A percentile compares a stretch with the other conserved stretches of the same genome.
These are phyloP conservation scores for Polia nebulosa DNA, from an alignment of 2,888 invertebrate genomes.

Conservation along the genomic window DNA sequence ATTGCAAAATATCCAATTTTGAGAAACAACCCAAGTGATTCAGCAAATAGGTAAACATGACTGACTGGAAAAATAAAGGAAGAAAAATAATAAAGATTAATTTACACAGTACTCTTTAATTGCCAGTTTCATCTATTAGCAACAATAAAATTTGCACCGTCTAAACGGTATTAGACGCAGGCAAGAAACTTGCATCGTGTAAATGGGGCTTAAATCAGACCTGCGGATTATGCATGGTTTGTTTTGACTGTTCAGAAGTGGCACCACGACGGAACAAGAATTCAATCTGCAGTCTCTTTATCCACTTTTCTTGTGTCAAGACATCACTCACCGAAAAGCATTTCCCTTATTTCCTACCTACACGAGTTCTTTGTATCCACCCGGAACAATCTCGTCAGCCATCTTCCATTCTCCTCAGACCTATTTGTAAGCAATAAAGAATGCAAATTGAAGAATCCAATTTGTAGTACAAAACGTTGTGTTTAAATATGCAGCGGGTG, in stretches of 20 bases:
- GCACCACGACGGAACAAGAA: not conserved
- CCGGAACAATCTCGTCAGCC: constrained; percentile 68
- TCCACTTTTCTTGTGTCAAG: constrained; percentile 1
- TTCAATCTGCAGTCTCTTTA: not conserved
- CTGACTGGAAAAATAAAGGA: too few relatives aligned
- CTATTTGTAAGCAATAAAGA: constrained; percentile 79
- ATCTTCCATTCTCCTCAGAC: constrained; percentile 68
- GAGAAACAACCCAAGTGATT: not conserved
- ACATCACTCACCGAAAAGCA: constrained; percentile 8
- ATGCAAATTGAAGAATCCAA: constrained; percentile 80
- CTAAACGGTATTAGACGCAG: too few relatives aligned
- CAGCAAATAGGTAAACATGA: too few relatives aligned
- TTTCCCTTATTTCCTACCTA: constrained; percentile 14
- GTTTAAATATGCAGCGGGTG: constrained; percentile 78
- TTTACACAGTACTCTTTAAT: too few relatives aligned
- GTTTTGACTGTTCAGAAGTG: too few relatives aligned
- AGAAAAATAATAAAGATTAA: too few relatives aligned
- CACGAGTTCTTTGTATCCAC: constrained; percentile 31
- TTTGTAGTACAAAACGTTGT: constrained; percentile 76
- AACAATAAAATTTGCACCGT: too few relatives aligned
- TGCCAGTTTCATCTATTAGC: too few relatives aligned
- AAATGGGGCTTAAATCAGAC: too few relatives aligned
- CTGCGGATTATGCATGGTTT: too few relatives aligned
- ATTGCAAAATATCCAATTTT: not conserved
- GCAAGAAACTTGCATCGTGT: too few relatives aligned